Evolutionary conservation across 2,113 vertebrate genomes (phyloP).

Genomic region (Gnathonemus echidnorhynchus): DNA sequence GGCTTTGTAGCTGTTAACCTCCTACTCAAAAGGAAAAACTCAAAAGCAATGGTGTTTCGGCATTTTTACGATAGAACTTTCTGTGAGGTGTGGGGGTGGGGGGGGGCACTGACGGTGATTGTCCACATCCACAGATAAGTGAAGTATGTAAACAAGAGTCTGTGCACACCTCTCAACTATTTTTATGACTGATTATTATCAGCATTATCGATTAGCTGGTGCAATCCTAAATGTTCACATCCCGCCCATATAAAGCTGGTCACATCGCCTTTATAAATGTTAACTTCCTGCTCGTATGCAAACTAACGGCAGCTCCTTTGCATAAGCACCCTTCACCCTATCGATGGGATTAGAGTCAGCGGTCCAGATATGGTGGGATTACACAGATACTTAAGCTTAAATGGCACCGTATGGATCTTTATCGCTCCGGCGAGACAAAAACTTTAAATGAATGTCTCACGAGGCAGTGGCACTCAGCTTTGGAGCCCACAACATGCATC

Average conservation of each 20-base stretch:
- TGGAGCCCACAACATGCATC: neutral
- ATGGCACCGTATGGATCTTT: conserved; percentile 46
- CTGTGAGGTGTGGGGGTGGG: too few relatives aligned
- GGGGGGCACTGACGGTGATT: neutral
- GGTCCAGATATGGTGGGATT: conserved; percentile 47
- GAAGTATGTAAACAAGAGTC: neutral
- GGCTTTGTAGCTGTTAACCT: too few relatives aligned
- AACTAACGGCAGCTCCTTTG: conserved; percentile 38
- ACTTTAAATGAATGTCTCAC: conserved; percentile 50
- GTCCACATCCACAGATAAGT: neutral
- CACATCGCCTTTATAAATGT: neutral
- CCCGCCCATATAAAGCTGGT: neutral
- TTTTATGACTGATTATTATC: neutral
- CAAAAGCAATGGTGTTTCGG: too few relatives aligned
- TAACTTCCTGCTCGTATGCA: conserved; percentile 22
- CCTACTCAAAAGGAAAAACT: neutral
- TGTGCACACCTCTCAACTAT: neutral
- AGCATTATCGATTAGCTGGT: neutral
- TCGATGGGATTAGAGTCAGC: conserved; percentile 39
- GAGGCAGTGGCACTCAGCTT: conserved; percentile 33
- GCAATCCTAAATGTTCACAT: neutral
- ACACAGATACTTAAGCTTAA: conserved; percentile 58
- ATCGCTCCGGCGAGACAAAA: conserved; percentile 53
- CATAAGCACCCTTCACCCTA: conserved; percentile 29
- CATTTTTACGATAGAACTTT: too few relatives aligned